Base-by-base conservation (phyloP, 1,140 invertebrate genomes). In the Bombus terrestris region DNA sequence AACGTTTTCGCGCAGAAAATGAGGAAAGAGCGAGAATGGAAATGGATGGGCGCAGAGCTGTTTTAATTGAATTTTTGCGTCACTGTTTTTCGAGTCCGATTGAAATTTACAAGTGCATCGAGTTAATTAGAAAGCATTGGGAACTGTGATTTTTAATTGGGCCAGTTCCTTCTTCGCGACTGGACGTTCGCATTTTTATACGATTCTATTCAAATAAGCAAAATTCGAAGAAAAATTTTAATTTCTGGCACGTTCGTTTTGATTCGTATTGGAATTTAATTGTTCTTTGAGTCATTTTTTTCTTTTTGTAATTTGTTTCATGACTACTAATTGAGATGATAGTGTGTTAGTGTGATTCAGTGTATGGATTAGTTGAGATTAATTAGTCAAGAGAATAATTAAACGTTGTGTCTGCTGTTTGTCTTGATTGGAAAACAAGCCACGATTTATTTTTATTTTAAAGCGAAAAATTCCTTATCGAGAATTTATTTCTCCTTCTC, bases 41-140 rank as follows among this genome's bases (percentile, higher is more conserved):
- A 32, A 57, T 25, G 10, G 28, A 35, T 32, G 39, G 39, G 22
- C 1, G 43, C 22, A 25, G 12, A 32, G 32, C 35, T 66, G 57
- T 25, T 82, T 76, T 83, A 75, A 83, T 83, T 75, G 81, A 76
- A 83, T 83, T 66, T 76, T 76, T 66, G 2, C 39, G 13, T 76
- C 62, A 28, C 47, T 41, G 68, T 72, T 71, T 57, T 12, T 28
- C n/a, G n/a, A 35, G 53, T 37, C n/a, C 71, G 37, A 75, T 82
- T 43, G 71, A 62, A 82, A 82, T 28, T n/a, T 47, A 41, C 71
- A 43, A 1, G 41, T 25, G 9, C 9, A 12, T 62, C 39, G 71
- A 37, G 53, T 64, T 75, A 74, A 64, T 64, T 59, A 39, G 53
- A 64, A 39, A 62, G 15, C 39, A 32, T 32, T 8, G n/a, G n/a